Base-by-base conservation (phyloP, 2,113 vertebrate species). In the Alethe castanea region DNA sequence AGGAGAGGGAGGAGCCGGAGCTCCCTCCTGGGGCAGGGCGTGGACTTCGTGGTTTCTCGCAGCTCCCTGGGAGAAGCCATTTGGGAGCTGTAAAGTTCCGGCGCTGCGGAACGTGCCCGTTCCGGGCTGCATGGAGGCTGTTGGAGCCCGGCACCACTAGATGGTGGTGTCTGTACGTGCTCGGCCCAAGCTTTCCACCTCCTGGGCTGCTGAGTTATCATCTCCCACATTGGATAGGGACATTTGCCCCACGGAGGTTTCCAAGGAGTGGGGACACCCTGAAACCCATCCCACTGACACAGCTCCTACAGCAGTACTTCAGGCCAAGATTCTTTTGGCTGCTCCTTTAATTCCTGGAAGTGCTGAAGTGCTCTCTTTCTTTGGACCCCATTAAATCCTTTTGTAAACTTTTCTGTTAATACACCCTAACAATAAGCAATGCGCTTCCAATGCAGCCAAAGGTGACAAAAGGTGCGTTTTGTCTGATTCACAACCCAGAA, bases 21-120 rank as follows among this genome's bases (percentile, higher is more conserved):
- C 19, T 19, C 11, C 13, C 53, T 88, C 35, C 52, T 52, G 48
- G 31, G n/a, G 53, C 40, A 47, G 33, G 24, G 7, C 14, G 1
- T 8, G 33, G 33, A 54, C 60, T 31, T 24, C 11, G 14, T 2
- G 12, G 28, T 1, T 65, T 62, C 42, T 52, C 36, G 26, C 47
- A 22, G 38, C 22, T 70, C 17, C 26, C 25, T 19, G 26, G 33
- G 8, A 74, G 66, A 74, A 82, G 84, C 60, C 72, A 19, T 76
- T 53, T 56, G 35, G 4, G 2, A 74, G 60, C 0, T 0, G 38
- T 2, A 11, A 3, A 56, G n/a, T 48, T 62, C 15, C 38, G 60
- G 0, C 7, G 6, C 11, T 5, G 56, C 17, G 3, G 52, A 60
- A 16, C 8, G 13, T 8, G 67, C 33, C 44, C 0, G 0, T 28